Evolutionary conservation across 2,797 vertebrate species (phyloP).

Genomic region (Macropodus opercularis): DNA sequence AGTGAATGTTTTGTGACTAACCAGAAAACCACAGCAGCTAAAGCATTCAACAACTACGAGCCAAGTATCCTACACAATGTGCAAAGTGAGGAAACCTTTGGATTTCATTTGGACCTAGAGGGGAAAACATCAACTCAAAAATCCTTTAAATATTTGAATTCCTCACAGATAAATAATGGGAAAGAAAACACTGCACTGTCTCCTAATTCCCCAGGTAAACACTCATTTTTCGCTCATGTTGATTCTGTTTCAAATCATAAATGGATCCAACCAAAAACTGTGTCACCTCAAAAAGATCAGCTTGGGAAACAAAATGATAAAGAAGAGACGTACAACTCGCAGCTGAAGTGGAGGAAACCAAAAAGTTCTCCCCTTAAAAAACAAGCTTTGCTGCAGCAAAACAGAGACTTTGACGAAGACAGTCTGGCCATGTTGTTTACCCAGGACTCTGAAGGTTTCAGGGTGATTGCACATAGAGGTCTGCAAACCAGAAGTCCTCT

Average conservation of each 20-base stretch:
- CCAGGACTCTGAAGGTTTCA: slow-evolving; percentile 89
- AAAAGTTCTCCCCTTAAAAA: slow-evolving; percentile 51
- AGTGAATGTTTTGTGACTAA: slow-evolving; percentile 15
- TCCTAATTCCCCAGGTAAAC: slow-evolving; percentile 27
- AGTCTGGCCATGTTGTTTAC: slow-evolving; percentile 82
- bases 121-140: slow-evolving; percentile 65
- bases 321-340: slow-evolving; percentile 34
- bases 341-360: slow-evolving; percentile 27
- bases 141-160: not conserved
- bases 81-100: slow-evolving; percentile 34
- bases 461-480: slow-evolving; percentile 83
- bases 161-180: slow-evolving; percentile 40
- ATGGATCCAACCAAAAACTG: slow-evolving; percentile 19
- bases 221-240: not conserved
- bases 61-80: slow-evolving; percentile 11
- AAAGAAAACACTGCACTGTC: slow-evolving; percentile 48
- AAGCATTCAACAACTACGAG: slow-evolving; percentile 1
- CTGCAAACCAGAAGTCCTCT: slow-evolving; percentile 49
- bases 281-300: slow-evolving; percentile 38
- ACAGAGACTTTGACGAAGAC: slow-evolving; percentile 49
- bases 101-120: slow-evolving; percentile 11
- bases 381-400: not conserved
- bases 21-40: slow-evolving; percentile 8
- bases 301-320: slow-evolving; percentile 28
- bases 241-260: slow-evolving; percentile 24